Conservation (phyloP, 53 echinoderm and acorn worm genomes). For the Luidia sarsii region DNA sequence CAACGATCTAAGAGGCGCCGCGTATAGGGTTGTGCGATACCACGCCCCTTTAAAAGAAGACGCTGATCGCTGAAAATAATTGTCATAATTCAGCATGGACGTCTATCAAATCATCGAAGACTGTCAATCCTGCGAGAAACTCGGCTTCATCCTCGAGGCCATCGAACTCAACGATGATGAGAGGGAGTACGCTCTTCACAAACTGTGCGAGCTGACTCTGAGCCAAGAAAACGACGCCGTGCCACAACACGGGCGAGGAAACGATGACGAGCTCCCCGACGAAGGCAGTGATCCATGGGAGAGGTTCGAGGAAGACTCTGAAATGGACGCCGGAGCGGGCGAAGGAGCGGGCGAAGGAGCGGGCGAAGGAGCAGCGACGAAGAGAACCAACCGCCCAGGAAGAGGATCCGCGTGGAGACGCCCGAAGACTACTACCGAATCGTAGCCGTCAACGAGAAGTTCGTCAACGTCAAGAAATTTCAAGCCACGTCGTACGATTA, state of each 20-base stretch:
- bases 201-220: not conserved
- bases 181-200: not conserved
- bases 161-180: slow-evolving; percentile 1
- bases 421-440: not conserved
- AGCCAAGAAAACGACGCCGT: not conserved
- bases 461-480: slow-evolving; percentile 17
- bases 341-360: too few species aligned
- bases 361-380: not conserved
- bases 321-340: too few species aligned
- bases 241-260: not conserved
- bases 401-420: not conserved
- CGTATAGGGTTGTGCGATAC: too few species aligned
- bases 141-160: not conserved
- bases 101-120: not conserved
- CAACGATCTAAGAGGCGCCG: too few species aligned
- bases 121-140: not conserved
- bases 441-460: not conserved
- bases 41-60: too few species aligned
- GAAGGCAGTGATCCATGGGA: not conserved
- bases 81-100: slow-evolving; percentile 5
- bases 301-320: not conserved
- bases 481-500: slow-evolving; percentile 15
- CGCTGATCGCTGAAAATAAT: too few species aligned
- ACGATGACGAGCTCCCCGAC: not conserved
- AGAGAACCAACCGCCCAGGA: not conserved